Percentiles rank a stretch among this genome's conserved stretches.
Conservation (phyloP, 2,113 vertebrate species). For the Pseudopipra pipra region DNA sequence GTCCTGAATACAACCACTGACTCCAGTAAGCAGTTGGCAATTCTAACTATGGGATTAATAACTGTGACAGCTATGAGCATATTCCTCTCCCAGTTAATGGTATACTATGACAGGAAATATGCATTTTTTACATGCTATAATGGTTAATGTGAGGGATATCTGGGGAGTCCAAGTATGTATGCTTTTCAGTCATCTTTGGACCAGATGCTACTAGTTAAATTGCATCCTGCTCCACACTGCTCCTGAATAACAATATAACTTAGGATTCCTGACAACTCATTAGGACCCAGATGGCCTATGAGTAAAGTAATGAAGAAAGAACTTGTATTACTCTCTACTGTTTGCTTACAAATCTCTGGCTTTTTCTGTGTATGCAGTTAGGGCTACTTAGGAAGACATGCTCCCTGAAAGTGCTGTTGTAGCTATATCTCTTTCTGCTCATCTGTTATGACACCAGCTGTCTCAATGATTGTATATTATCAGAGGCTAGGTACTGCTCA, state of each 20-base stretch:
- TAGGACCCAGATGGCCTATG: not conserved
- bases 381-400: not conserved
- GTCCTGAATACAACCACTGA: not conserved
- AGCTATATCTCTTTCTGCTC: not conserved
- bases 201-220: not conserved
- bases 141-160: not conserved
- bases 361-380: not conserved
- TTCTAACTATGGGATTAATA: not conserved
- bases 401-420: not conserved
- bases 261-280: not conserved
- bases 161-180: not conserved
- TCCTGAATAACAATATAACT: not conserved
- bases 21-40: not conserved
- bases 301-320: not conserved
- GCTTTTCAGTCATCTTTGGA: not conserved
- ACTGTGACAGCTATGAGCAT: not conserved
- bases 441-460: not conserved
- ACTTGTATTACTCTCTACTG: not conserved
- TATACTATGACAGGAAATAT: not conserved
- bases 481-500: not conserved
- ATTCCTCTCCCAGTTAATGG: not conserved
- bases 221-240: not conserved
- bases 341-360: not conserved
- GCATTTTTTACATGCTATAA: not conserved
- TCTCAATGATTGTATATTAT: not conserved